Evolutionary conservation across 2,888 invertebrate genomes (phyloP), one percentile per base, ranked within the genome.

Genomic region (Augochlorella aurata): DNA sequence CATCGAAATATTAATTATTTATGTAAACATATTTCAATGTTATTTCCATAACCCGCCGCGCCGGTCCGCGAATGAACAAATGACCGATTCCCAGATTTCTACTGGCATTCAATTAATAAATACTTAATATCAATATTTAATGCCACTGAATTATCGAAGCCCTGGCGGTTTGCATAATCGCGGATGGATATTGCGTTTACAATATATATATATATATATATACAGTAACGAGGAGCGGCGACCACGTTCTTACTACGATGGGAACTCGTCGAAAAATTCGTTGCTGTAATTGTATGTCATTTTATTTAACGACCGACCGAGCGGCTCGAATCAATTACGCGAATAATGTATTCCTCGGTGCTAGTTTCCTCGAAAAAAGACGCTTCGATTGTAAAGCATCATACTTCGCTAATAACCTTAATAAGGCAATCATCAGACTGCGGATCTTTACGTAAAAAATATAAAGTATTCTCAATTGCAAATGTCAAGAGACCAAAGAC

Each of bases 1-100:
- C 45, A 29, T 14, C 14, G 54, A 49, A 66, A 54, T 29, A 70
- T 69, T 49, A 77, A 78, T 73, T 74, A 74, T 66, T 68, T 58
- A 74, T 69, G 49, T 47, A 72, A 80, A 61, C 72, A 18, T 50
- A 38, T 29, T 24, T 52, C 45, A 74, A 79, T 29, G 9, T 44
- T 45, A 73, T 71, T 63, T 16, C 24, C 65, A 8, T 54, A 14
- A 16, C 58, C 14, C 5, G 1, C 45, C 44, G 52, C 7, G 21
- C 49, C 9, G 16, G 2, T 24, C 14, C 29, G 49, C 7, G 12
- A 12, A 29, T 8, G 21, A 38, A 47, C 38, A 74, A 81, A 81
- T 49, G 69, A 45, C 54, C 52, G 45, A 68, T 44, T 65, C 54
- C 24, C 54, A 45, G 45, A 70, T 70, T 68, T 65, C 66, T 70